Percentiles rank a stretch among this genome's conserved stretches.
These are phyloP conservation scores for Allygus modestus DNA, from an alignment of 2,888 invertebrate species.

Conservation along the genomic window DNA sequence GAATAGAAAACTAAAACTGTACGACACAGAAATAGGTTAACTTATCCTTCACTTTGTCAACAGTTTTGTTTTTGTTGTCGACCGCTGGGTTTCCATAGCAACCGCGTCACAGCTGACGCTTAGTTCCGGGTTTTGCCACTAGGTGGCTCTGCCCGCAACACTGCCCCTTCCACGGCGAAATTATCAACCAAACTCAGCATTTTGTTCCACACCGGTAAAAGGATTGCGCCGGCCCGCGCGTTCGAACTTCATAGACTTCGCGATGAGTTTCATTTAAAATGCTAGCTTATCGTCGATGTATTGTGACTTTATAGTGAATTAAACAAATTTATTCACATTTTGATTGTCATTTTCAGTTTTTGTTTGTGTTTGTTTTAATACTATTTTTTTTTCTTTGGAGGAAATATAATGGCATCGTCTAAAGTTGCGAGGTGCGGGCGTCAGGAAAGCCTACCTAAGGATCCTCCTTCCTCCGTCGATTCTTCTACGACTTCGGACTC, in stretches of 20 bases:
- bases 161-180: slow-evolving; percentile 31
- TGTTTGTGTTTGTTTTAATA: slow-evolving; percentile 20
- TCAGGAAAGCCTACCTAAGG: slow-evolving; percentile 64
- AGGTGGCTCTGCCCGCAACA: slow-evolving; percentile 38
- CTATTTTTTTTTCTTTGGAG: background rate
- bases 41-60: background rate
- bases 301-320: background rate
- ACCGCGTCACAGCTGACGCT: slow-evolving; percentile 24
- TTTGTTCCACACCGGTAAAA: slow-evolving; percentile 39
- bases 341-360: background rate
- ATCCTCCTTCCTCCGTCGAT: slow-evolving; percentile 68
- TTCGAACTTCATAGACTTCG: background rate
- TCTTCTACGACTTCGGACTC: slow-evolving; percentile 67
- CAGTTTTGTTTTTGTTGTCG: background rate
- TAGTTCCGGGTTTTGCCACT: slow-evolving; percentile 26
- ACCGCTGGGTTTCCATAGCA: slow-evolving; percentile 28
- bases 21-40: background rate
- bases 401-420: slow-evolving; percentile 62
- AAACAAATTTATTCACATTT: background rate
- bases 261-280: slow-evolving; percentile 17
- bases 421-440: slow-evolving; percentile 63
- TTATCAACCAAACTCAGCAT: slow-evolving; percentile 53
- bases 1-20: background rate
- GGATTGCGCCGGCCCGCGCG: slow-evolving; percentile 20
- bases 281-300: slow-evolving; percentile 39